A percentile compares a stretch with the other conserved stretches of the same genome.
phyloP scores from a whole-genome alignment of 2,113 vertebrate species.

The Coracopsis vasa region DNA sequence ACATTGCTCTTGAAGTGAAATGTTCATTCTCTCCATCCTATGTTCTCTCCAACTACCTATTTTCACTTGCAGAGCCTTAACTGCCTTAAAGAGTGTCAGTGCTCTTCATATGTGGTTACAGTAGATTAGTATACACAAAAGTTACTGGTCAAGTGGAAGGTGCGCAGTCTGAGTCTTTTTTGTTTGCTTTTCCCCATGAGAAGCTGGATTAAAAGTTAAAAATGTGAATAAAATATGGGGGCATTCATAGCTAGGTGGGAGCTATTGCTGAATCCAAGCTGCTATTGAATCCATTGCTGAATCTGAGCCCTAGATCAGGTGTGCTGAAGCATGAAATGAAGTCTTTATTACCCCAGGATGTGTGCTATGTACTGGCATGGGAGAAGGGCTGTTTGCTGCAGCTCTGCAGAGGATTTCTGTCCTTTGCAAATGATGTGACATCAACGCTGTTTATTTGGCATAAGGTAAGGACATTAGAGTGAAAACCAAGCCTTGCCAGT shows the following conservation, averaged over 20 bases:
- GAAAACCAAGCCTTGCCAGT: background rate
- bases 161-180: background rate
- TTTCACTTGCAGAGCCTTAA: background rate
- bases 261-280: background rate
- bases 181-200: background rate
- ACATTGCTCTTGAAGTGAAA: background rate
- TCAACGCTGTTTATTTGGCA: background rate
- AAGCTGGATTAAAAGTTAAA: background rate
- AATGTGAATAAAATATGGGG: background rate
- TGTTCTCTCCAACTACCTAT: background rate
- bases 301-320: background rate
- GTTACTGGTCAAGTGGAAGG: background rate
- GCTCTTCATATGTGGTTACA: background rate
- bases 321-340: slow-evolving; percentile 28
- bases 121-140: background rate
- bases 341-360: background rate
- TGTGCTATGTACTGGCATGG: background rate
- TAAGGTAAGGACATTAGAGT: background rate
- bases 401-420: slow-evolving; percentile 4
- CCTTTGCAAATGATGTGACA: background rate
- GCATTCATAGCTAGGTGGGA: background rate
- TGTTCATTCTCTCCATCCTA: background rate
- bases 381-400: background rate
- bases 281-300: background rate
- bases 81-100: background rate